Evolutionary conservation across 2,113 vertebrate genomes (phyloP).

Genomic region (Paracanthobrama guichenoti): DNA sequence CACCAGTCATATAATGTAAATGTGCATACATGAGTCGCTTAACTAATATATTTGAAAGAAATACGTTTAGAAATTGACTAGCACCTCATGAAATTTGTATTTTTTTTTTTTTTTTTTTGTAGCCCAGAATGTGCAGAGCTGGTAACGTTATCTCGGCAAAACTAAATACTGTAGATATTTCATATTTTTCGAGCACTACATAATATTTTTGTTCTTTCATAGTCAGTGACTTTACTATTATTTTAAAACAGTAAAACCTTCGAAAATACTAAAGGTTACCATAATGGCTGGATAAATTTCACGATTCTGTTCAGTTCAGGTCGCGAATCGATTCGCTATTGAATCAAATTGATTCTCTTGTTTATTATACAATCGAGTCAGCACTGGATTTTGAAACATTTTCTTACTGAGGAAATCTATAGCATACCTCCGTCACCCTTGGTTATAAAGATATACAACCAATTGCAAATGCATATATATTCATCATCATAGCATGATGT

Average conservation of each 20-base stretch:
- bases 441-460: background rate
- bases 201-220: background rate
- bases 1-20: background rate
- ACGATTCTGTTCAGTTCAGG: too few species aligned
- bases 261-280: background rate
- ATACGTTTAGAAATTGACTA: background rate
- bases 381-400: background rate
- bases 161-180: background rate
- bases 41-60: background rate
- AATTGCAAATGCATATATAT: background rate
- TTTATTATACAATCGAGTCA: too few species aligned
- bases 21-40: background rate
- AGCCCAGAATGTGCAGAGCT: background rate
- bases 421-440: background rate
- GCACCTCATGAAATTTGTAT: background rate
- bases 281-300: too few species aligned
- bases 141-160: background rate
- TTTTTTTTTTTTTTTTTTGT: too few species aligned
- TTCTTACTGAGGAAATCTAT: too few species aligned
- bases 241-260: background rate
- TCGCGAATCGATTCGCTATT: too few species aligned
- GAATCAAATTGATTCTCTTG: too few species aligned
- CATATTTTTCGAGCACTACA: background rate
- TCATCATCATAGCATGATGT: background rate
- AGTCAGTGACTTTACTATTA: background rate